Base-by-base conservation (phyloP, 2,888 invertebrate genomes). In the Apodemia duryi region DNA sequence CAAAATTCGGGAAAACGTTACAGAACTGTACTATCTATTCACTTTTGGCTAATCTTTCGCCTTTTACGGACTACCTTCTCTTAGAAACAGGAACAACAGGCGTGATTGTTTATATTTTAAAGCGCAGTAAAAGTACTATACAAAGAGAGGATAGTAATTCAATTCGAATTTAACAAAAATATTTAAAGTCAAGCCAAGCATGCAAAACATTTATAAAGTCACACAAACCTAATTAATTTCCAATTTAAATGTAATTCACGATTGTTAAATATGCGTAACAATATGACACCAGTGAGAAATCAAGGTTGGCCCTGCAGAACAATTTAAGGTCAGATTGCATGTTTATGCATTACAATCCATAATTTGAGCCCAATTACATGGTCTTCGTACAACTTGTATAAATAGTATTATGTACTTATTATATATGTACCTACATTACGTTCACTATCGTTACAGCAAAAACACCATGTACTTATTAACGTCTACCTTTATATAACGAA, bases 291-390 rank as follows among this genome's bases (percentile, higher is more conserved):
- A 66, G 64, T 63, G 41, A 65, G 63, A 66, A 61, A 66, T 65
- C 65, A 67, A 69, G 68, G 67, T 54, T 66, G 63, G 66, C 65
- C 62, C 65, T 57, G 51, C 52, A 63, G 63, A 38, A 66, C 64
- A 67, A 63, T 63, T 63, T 65, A 67, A 70, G 66, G 67, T 68
- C 63, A 66, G 57, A 57, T 57, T 32, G 35, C 7, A 57, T 35
- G 35, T 57, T 57, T 13, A 57, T 57, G 32, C 10, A 57, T 57
- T 57, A 57, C 32, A 57, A 32, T 57, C 57, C 32, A 57, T 29
- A 32, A 57, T 57, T 57, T 32, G 13, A 57, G 6, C 57, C 57
- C 29, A 57, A 57, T 57, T 57, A 57, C 29, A 29, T 54, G 32
- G 11, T 32, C 54, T 57, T 32, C 10, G 32, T 57, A 57, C 32